Conservation (phyloP, 2,797 vertebrate species). For the Rhinophrynus dorsalis region DNA sequence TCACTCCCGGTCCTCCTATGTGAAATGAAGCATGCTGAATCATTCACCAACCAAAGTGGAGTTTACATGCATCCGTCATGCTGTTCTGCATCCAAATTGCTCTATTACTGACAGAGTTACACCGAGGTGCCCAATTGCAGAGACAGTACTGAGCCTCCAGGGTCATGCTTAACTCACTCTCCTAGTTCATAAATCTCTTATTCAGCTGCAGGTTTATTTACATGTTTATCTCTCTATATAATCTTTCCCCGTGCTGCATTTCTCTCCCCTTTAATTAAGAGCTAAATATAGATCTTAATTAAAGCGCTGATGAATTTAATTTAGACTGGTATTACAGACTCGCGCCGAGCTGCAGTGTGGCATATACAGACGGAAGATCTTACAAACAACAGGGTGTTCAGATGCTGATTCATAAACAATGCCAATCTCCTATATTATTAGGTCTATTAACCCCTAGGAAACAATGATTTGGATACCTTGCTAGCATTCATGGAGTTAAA, state of each 20-base stretch:
- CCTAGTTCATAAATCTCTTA: conserved; percentile 18
- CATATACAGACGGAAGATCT: conserved; percentile 24
- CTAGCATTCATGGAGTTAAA: too few species aligned
- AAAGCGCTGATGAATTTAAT: conserved; percentile 80
- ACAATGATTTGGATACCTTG: too few species aligned
- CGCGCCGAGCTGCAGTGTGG: conserved; percentile 6
- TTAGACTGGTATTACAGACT: conserved; percentile 73
- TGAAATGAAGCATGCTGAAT: too few species aligned
- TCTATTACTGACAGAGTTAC: too few species aligned
- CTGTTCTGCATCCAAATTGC: too few species aligned
- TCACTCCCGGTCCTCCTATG: too few species aligned
- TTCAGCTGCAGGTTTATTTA: conserved; percentile 34
- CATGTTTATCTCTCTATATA: conserved; percentile 54
- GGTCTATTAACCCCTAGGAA: neutral
- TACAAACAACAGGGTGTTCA: conserved; percentile 20
- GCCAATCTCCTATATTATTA: neutral
- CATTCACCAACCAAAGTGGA: too few species aligned
- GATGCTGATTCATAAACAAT: conserved; percentile 14
- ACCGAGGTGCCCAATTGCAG: too few species aligned
- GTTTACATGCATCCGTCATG: too few species aligned
- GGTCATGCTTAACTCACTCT: conserved; percentile 24
- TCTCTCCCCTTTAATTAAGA: conserved; percentile 69
- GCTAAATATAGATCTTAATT: conserved; percentile 81
- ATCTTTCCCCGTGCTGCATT: conserved; percentile 51
- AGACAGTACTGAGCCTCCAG: neutral